Base-by-base conservation (phyloP, 1,140 invertebrate genomes). In the Himalopsyche phryganea region DNA sequence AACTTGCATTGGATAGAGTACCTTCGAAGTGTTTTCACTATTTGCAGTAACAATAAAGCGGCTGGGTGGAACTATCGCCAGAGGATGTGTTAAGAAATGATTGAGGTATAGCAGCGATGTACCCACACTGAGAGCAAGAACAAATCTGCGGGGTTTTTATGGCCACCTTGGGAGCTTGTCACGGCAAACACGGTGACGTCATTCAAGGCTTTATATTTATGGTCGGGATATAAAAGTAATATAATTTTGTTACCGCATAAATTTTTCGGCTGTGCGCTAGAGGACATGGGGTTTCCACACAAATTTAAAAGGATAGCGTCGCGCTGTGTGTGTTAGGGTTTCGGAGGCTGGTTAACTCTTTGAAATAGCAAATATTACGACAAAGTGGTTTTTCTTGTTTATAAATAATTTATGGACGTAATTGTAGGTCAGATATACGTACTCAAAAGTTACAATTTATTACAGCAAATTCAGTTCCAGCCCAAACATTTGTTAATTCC, bases 171-270 rank as follows among this genome's bases (percentile, higher is more conserved):
- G 41, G 36, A 58, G 46, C 17, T 13, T 44, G 50, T 45, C 51
- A 45, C 51, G 47, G 23, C 23, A 14, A 55, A 47, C 23, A 45
- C 10, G 28, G 46, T 49, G 47, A 57, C 54, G 36, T 50, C 54
- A 57, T 42, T 50, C 53, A 48, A 44, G 40, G 48, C 20, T 58
- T 44, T 58, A 50, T 58, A 58, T 58, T 58, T 58, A 58, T 44
- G 23, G 55, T 13, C 23, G 23, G 55, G 48, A 50, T 50, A 45
- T 58, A 58, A 58, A 58, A 58, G 55, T 53, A 59, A 51, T 48
- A 58, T 58, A 58, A 58, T 58, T 50, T 58, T 50, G 55, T 42
- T 40, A 47, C 49, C 33, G 44, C 36, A 38, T 38, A 59, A 53
- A 49, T 59, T 52, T 45, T 54, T 35, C 28, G 32, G 44, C 51